Evolutionary conservation across 2,888 invertebrate species (phyloP).

Genomic region (Rotaria magnacalcarata): DNA sequence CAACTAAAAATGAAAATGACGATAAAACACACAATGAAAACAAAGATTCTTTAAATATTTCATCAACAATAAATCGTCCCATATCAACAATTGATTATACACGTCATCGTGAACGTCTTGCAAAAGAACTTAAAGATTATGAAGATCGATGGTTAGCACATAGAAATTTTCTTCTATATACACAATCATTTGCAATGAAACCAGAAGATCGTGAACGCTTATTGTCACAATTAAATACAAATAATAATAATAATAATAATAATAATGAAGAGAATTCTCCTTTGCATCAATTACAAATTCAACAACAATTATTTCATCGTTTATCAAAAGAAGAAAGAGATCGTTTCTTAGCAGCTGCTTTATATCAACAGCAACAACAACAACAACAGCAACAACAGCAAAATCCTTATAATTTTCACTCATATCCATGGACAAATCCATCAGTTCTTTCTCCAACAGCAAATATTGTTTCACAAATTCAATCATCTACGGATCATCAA

Average conservation of each 20-base stretch:
- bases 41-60: neutral
- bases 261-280: neutral
- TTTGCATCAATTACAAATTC: neutral
- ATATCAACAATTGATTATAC: neutral
- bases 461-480: neutral
- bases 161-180: constrained; percentile 25
- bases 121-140: constrained; percentile 32
- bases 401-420: neutral
- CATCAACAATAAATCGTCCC: neutral
- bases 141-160: constrained; percentile 36
- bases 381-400: neutral
- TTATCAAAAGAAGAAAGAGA: constrained; percentile 30
- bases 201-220: constrained; percentile 31
- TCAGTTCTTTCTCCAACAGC: neutral
- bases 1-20: neutral
- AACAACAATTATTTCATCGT: constrained; percentile 30
- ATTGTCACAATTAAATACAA: neutral
- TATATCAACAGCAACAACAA: constrained; percentile 4
- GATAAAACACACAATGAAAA: neutral
- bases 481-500: neutral
- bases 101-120: constrained; percentile 19
- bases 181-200: constrained; percentile 30
- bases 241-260: neutral
- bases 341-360: constrained; percentile 23
- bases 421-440: neutral